Percentiles rank a stretch among this genome's conserved stretches.
phyloP scores from a whole-genome alignment of 2,888 invertebrate genomes.

The Automeris io region DNA sequence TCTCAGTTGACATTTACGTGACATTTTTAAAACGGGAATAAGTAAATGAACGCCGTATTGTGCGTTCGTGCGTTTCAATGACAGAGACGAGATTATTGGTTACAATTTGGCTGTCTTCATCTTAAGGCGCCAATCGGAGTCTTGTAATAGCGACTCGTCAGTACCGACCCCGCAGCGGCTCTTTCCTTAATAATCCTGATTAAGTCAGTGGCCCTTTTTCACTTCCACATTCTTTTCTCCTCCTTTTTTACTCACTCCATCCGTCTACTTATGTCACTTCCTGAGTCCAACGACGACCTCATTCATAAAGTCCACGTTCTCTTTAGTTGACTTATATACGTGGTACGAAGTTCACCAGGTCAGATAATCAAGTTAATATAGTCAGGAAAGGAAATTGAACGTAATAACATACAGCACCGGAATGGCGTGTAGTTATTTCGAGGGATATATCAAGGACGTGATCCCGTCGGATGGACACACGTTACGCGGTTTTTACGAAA shows the following conservation, averaged over 20 bases:
- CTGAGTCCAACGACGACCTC: no score
- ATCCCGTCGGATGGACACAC: slow-evolving; percentile 63
- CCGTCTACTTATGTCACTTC: no score
- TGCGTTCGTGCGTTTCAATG: slow-evolving; percentile 49
- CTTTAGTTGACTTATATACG: no score
- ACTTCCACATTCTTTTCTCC: no score
- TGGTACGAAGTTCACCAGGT: no score
- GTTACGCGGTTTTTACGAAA: slow-evolving; percentile 45
- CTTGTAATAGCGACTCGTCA: no score
- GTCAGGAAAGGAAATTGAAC: slow-evolving; percentile 22
- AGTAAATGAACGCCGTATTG: slow-evolving; percentile 9
- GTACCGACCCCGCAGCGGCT: no score
- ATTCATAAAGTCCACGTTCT: no score
- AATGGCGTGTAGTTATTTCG: slow-evolving; percentile 81
- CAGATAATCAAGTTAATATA: no score
- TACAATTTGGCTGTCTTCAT: slow-evolving; percentile 22
- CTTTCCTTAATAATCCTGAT: slow-evolving; percentile 1
- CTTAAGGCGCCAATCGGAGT: no score
- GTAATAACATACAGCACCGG: slow-evolving; percentile 77
- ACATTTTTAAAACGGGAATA: neutral
- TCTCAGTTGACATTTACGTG: neutral
- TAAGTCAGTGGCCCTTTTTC: neutral
- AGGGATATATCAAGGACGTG: slow-evolving; percentile 79
- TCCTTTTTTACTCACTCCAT: no score
- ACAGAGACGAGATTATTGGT: slow-evolving; percentile 33